Conservation (phyloP, 2,113 vertebrate genomes). For the Clinocottus analis region DNA sequence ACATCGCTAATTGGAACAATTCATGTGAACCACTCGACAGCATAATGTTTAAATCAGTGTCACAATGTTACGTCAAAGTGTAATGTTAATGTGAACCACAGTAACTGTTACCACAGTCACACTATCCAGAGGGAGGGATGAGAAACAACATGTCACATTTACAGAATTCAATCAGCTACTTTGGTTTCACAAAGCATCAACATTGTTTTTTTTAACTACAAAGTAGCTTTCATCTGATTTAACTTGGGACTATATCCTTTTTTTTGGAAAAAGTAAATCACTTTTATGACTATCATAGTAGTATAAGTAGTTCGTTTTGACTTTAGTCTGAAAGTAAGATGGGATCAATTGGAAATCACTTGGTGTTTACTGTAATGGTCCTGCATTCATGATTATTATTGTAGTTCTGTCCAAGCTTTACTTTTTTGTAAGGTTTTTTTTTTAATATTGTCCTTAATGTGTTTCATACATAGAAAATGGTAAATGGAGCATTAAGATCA, state of each 20-base stretch:
- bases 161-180: constrained; percentile 18
- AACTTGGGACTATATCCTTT: background rate
- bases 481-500: constrained; percentile 23
- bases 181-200: constrained; percentile 22
- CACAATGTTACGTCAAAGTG: no score
- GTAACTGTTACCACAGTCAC: constrained; percentile 10
- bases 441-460: background rate
- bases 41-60: background rate
- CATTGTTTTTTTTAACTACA: background rate
- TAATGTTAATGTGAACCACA: background rate
- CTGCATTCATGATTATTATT: constrained; percentile 1
- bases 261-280: background rate
- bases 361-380: background rate
- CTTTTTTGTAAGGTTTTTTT: background rate
- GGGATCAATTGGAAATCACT: background rate
- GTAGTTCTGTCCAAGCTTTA: constrained; percentile 3
- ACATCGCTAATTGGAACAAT: background rate
- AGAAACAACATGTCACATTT: background rate
- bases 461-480: background rate
- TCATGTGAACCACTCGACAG: background rate
- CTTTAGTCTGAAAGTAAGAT: background rate
- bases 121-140: background rate
- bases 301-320: background rate
- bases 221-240: background rate
- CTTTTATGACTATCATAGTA: background rate